Evolutionary conservation across 2,113 vertebrate species (phyloP), one percentile per base, ranked within the genome.

Genomic region (Ictalurus furcatus): DNA sequence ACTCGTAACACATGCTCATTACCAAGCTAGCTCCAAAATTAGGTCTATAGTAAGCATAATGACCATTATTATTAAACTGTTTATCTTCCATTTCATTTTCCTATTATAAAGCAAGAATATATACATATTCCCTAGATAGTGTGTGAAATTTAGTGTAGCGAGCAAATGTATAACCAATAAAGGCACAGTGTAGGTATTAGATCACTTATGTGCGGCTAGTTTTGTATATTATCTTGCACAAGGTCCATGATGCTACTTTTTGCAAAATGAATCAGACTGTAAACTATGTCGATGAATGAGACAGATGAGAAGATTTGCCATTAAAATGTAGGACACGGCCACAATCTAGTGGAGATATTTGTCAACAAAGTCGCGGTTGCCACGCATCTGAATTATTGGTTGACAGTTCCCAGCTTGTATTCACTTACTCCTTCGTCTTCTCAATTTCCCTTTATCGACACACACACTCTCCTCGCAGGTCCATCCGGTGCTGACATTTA

Each of bases 401-500:
- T n/a, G 44, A 78, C 16, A 73, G 82, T 90, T 85, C 88, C 79
- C 69, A 89, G 88, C 65, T 54, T 85, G 65, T 63, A 80, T 86
- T 59, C 67, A 25, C 34, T 69, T 34, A 30, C 83, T 71, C 69
- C 61, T 88, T 81, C 28, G 17, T 90, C 87, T 91, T 85, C 90
- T 61, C 85, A 88, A 82, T 89, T 90, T 91, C 84, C 78, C 88
- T 89, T 86, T 83, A 92, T 90, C 84, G 81, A 90, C 65, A 86
- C 89, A 79, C 82, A 88, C 90, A 90, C 89, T 92, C 87, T 87
- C 87, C 63, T 86, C 81, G 73, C 30, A 89, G 90, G 88, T 89
- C 88, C 91, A 91, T 91, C 93, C 90, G 91, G 92, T 93, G 91
- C 91, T 94, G 94, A 93, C 93, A 91, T 91, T 91, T 93, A 91